Evolutionary conservation across 2,113 vertebrate genomes (phyloP).

Genomic region (Gambusia holbrooki): DNA sequence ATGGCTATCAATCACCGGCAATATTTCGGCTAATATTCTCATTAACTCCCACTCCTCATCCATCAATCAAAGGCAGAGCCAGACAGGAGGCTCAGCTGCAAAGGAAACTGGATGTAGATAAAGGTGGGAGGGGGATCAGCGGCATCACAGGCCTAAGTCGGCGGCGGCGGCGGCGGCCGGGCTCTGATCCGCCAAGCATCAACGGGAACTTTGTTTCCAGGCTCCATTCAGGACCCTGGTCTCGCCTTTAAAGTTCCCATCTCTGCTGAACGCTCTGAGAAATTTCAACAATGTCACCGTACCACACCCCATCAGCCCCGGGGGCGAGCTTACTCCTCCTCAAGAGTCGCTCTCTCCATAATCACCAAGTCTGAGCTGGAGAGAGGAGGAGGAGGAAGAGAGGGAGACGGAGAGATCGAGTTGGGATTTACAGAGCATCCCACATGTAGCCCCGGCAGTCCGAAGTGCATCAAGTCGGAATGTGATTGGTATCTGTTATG

Average conservation of each 20-base stretch:
- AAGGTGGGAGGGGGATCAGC: slow-evolving; percentile 29
- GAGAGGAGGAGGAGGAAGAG: slow-evolving; percentile 20
- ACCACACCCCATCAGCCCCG: slow-evolving; percentile 50
- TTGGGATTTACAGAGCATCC: slow-evolving; percentile 41
- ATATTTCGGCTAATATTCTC: slow-evolving; percentile 72
- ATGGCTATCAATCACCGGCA: slow-evolving; percentile 69
- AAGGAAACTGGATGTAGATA: slow-evolving; percentile 47
- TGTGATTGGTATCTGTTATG: not conserved
- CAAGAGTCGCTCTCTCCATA: slow-evolving; percentile 63
- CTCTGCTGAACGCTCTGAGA: slow-evolving; percentile 27
- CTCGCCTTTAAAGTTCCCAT: slow-evolving; percentile 4
- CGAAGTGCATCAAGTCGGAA: slow-evolving; percentile 30
- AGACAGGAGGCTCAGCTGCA: slow-evolving; percentile 34
- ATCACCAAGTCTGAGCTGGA: slow-evolving; percentile 52
- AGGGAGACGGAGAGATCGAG: slow-evolving; percentile 37
- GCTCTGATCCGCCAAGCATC: slow-evolving; percentile 44
- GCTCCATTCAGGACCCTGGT: not conserved
- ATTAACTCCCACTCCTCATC: slow-evolving; percentile 65
- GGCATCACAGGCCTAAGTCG: slow-evolving; percentile 8
- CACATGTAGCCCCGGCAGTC: slow-evolving; percentile 41
- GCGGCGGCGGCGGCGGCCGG: slow-evolving; percentile 13
- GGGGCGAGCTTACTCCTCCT: slow-evolving; percentile 64
- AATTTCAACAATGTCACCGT: slow-evolving; percentile 58
- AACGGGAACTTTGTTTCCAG: not conserved
- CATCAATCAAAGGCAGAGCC: slow-evolving; percentile 65